Percentiles rank a stretch among this genome's conserved stretches.
Evolutionary conservation across 2,797 vertebrate species (phyloP).

Genomic region (Malurus splendens): DNA sequence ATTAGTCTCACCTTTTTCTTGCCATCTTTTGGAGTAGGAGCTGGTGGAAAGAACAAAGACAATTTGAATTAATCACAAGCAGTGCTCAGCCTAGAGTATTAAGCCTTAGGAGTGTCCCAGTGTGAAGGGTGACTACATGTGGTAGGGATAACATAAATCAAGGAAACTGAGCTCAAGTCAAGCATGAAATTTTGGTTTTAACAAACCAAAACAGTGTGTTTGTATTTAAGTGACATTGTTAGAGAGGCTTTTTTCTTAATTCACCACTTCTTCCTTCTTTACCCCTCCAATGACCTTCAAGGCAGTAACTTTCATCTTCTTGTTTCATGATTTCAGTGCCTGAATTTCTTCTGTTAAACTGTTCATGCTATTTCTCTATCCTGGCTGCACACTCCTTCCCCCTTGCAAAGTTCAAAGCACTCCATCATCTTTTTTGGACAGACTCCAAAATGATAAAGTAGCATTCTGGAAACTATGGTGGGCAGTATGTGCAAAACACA

Average conservation of each 20-base stretch:
- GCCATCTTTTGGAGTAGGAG: background rate
- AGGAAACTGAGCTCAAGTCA: background rate
- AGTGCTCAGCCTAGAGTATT: background rate
- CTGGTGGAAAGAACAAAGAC: constrained; percentile 48
- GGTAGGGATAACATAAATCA: background rate
- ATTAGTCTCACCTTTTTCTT: constrained; percentile 43
- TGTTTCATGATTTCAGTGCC: background rate
- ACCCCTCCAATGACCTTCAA: background rate
- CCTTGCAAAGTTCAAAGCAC: background rate
- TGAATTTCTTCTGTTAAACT: background rate
- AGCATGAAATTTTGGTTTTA: background rate
- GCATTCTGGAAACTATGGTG: background rate
- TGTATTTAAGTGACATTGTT: background rate
- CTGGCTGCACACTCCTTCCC: background rate
- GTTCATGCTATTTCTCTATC: background rate
- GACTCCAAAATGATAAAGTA: background rate
- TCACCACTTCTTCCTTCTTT: background rate
- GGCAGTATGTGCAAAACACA: background rate
- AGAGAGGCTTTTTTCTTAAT: background rate
- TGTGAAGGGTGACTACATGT: background rate
- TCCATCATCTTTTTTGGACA: background rate
- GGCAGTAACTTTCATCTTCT: background rate
- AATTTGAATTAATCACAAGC: constrained; percentile 5
- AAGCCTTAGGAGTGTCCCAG: background rate
- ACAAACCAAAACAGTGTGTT: background rate